Percentiles rank a stretch among this genome's conserved stretches.
phyloP scores from a whole-genome alignment of 2,797 vertebrate genomes.

The Trematomus bernacchii region DNA sequence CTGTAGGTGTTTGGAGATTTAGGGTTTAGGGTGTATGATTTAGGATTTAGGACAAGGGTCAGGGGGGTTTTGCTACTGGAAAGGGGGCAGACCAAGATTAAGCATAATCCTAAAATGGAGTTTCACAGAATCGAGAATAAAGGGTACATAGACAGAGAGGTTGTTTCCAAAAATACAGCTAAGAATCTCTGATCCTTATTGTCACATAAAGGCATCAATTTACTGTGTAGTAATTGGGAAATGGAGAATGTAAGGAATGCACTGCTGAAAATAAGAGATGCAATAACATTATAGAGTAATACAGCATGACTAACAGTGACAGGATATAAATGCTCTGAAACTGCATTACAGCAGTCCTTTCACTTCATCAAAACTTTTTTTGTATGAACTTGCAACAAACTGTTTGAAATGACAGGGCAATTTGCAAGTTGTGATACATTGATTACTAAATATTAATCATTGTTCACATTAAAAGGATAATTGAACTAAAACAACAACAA shows the following conservation, averaged over 20 bases:
- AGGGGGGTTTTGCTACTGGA: constrained; percentile 46
- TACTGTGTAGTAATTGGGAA: background rate
- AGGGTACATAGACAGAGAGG: constrained; percentile 30
- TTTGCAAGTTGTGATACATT: background rate
- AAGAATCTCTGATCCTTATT: constrained; percentile 41
- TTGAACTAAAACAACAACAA: background rate
- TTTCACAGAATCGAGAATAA: constrained; percentile 39
- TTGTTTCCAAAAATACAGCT: constrained; percentile 19
- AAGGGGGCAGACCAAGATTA: constrained; percentile 74
- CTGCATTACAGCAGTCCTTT: too few relatives aligned
- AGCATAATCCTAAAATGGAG: constrained; percentile 69
- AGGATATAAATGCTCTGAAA: background rate
- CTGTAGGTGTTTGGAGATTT: constrained; percentile 65
- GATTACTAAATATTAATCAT: background rate
- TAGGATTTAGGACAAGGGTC: constrained; percentile 68
- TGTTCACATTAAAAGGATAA: background rate
- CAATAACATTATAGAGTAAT: background rate
- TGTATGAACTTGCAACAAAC: background rate
- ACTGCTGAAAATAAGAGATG: constrained; percentile 6
- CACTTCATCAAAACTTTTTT: too few relatives aligned
- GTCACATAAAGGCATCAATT: constrained; percentile 30
- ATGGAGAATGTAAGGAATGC: constrained; percentile 11
- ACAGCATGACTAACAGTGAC: background rate
- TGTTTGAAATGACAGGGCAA: constrained; percentile 6
- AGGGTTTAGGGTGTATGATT: constrained; percentile 38